phyloP scores from a whole-genome alignment of 2,888 invertebrate species.

The Drosophila sordidula region DNA sequence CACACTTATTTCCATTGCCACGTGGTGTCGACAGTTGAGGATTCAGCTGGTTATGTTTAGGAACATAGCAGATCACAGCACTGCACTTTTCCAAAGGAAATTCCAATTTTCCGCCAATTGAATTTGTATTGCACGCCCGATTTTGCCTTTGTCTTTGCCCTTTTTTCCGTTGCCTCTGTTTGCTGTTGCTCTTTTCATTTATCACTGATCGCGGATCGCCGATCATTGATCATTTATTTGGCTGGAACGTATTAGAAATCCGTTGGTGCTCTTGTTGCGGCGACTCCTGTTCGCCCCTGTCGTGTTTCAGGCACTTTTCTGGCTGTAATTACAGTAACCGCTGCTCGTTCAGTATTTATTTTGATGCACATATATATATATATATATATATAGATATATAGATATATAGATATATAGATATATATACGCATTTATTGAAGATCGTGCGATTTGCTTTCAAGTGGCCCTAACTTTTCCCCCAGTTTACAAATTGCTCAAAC shows the following conservation, averaged over 20 bases:
- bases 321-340: conserved; percentile 46
- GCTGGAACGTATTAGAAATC: neutral
- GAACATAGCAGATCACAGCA: conserved; percentile 43
- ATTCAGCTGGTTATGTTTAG: conserved; percentile 29
- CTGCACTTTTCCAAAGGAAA: conserved; percentile 5
- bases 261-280: neutral
- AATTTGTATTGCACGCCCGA: conserved; percentile 1
- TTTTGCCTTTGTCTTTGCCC: neutral
- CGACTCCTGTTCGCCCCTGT: conserved; percentile 5
- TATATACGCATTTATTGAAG: neutral
- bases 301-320: conserved; percentile 59
- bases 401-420: neutral
- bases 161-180: neutral
- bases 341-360: conserved; percentile 8
- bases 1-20: conserved; percentile 70
- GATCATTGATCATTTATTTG: conserved; percentile 14
- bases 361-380: neutral
- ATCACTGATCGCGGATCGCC: conserved; percentile 18
- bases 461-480: neutral
- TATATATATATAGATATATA: neutral
- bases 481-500: conserved; percentile 3
- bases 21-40: conserved; percentile 33
- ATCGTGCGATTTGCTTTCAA: conserved; percentile 34
- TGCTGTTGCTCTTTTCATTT: conserved; percentile 2
- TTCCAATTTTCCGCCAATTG: neutral